These are phyloP conservation scores for Diglossa brunneiventris DNA, from an alignment of 2,113 vertebrate genomes.

Conservation along the genomic window DNA sequence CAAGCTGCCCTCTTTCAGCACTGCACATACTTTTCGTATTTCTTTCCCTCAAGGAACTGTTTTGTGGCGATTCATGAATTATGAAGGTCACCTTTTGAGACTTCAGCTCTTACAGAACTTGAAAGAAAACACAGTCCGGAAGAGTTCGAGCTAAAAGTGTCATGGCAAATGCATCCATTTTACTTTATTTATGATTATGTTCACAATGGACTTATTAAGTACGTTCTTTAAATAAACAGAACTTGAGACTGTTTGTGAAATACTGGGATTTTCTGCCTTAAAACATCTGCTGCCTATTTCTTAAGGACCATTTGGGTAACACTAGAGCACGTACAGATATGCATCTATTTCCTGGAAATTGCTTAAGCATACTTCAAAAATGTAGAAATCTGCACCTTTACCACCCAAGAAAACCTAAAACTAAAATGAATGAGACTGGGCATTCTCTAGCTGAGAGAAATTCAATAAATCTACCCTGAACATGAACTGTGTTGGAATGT, in stretches of 20 bases:
- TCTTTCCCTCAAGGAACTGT: slow-evolving; percentile 13
- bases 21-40: slow-evolving; percentile 29
- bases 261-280: not conserved
- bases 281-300: slow-evolving; percentile 24
- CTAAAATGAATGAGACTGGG: not conserved
- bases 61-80: slow-evolving; percentile 46
- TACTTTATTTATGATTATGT: slow-evolving; percentile 35
- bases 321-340: not conserved
- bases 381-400: not conserved
- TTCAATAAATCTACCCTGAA: slow-evolving; percentile 9
- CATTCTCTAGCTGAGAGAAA: not conserved
- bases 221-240: slow-evolving; percentile 1
- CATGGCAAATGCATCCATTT: not conserved
- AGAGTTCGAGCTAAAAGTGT: not conserved
- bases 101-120: not conserved
- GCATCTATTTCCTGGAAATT: slow-evolving; percentile 9
- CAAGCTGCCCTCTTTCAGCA: not conserved
- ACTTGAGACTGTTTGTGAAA: slow-evolving; percentile 32
- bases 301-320: not conserved
- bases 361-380: not conserved
- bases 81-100: slow-evolving; percentile 27
- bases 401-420: not conserved
- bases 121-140: not conserved
- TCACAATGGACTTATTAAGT: not conserved
- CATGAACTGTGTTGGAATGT: not conserved